Percentiles rank a stretch among this genome's conserved stretches.
These are phyloP conservation scores for Odontophorus gujanensis DNA, from an alignment of 2,113 vertebrate genomes.

Conservation along the genomic window DNA sequence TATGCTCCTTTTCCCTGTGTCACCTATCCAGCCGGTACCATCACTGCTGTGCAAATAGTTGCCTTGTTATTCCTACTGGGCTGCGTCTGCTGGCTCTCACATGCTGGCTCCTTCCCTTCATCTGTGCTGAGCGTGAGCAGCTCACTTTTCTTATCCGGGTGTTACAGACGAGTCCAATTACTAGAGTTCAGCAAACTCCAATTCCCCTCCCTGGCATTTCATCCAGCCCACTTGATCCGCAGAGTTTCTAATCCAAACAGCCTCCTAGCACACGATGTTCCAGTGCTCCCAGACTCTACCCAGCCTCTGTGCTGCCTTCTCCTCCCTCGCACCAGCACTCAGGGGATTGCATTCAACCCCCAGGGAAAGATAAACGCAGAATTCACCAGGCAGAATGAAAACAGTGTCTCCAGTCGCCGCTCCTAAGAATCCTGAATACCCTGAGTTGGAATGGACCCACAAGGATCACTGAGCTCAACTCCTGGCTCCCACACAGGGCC, in stretches of 20 bases:
- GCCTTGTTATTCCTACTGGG: not conserved
- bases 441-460: not conserved
- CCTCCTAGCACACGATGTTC: constrained; percentile 60
- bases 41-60: accelerated
- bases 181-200: constrained; percentile 56
- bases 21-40: not conserved
- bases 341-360: not conserved
- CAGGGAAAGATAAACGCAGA: not conserved
- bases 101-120: not conserved
- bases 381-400: not conserved
- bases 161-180: constrained; percentile 33
- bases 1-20: accelerated
- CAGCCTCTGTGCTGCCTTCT: not conserved
- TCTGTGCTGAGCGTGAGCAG: not conserved
- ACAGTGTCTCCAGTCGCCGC: not conserved
- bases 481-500: too few relatives aligned
- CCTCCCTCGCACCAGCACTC: not conserved
- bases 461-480: not conserved
- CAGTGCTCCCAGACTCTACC: not conserved
- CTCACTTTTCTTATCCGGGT: not conserved
- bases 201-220: constrained; percentile 58
- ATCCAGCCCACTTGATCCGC: constrained; percentile 38
- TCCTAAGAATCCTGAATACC: not conserved
- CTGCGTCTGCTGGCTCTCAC: not conserved
- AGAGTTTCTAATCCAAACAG: constrained; percentile 61